phyloP scores from a whole-genome alignment of 2,797 vertebrate species.

The Acanthornis magna region DNA sequence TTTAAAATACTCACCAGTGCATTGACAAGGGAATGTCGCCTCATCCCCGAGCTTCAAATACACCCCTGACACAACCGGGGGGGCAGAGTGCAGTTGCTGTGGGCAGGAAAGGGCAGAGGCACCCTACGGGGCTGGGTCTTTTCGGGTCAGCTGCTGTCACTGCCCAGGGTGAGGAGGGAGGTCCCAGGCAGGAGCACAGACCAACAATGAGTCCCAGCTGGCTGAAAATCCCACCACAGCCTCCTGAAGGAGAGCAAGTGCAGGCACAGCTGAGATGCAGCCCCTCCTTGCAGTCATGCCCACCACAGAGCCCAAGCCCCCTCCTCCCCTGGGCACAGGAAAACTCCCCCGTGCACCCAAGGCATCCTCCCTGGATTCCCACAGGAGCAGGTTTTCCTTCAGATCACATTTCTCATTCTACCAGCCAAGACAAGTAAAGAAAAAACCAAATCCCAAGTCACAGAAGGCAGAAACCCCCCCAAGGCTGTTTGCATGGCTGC shows the following conservation, averaged over 20 bases:
- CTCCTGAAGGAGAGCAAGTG: not conserved
- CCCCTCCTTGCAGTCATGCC: accelerated
- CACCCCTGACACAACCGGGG: not conserved
- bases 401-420: not conserved
- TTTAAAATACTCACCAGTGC: not conserved
- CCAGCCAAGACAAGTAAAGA: not conserved
- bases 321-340: accelerated
- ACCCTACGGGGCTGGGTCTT: accelerated
- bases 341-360: accelerated
- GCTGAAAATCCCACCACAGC: not conserved
- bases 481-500: not conserved
- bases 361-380: not conserved
- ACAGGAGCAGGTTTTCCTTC: not conserved
- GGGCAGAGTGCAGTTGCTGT: not conserved
- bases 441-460: not conserved
- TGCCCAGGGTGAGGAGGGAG: not conserved
- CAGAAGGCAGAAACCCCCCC: not conserved
- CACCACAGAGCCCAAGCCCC: accelerated
- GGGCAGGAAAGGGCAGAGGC: not conserved
- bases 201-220: not conserved
- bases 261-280: not conserved
- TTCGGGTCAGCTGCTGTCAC: accelerated
- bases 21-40: too few species aligned
- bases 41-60: not conserved
- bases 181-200: not conserved